phyloP scores from a whole-genome alignment of 2,888 invertebrate species.

The Dasysyrphus albostriatus region DNA sequence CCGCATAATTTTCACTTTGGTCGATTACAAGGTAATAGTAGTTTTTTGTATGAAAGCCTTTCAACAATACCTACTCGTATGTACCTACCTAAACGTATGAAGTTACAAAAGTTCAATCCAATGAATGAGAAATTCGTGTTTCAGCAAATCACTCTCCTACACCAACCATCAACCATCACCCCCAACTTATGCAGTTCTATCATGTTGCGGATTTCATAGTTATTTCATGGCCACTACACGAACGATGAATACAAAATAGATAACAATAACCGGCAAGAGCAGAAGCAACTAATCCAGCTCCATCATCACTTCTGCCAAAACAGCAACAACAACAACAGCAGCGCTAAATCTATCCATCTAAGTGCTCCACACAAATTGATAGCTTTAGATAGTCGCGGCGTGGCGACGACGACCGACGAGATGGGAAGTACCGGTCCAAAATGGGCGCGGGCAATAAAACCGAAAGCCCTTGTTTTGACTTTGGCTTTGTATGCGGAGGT shows the following conservation, averaged over 20 bases:
- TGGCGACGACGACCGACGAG: slow-evolving; percentile 46
- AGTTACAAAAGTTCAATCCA: neutral
- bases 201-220: slow-evolving; percentile 36
- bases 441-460: slow-evolving; percentile 56
- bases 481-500: slow-evolving; percentile 19
- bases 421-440: slow-evolving; percentile 61
- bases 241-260: slow-evolving; percentile 65
- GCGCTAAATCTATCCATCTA: slow-evolving; percentile 64
- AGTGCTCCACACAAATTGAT: slow-evolving; percentile 73
- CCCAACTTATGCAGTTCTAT: slow-evolving; percentile 24
- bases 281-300: slow-evolving; percentile 30
- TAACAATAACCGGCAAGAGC: slow-evolving; percentile 63
- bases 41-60: slow-evolving; percentile 9
- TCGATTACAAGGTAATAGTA: slow-evolving; percentile 29
- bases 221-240: slow-evolving; percentile 67
- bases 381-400: slow-evolving; percentile 68
- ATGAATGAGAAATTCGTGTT: slow-evolving; percentile 71
- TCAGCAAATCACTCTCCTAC: slow-evolving; percentile 46
- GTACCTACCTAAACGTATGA: neutral
- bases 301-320: slow-evolving; percentile 1
- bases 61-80: neutral
- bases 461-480: slow-evolving; percentile 52
- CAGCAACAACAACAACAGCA: slow-evolving; percentile 27
- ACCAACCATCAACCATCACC: slow-evolving; percentile 8
- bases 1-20: slow-evolving; percentile 66